Evolutionary conservation across 1,140 invertebrate genomes (phyloP), one percentile per base, ranked within the genome.

Genomic region (Listronotus oregonensis): DNA sequence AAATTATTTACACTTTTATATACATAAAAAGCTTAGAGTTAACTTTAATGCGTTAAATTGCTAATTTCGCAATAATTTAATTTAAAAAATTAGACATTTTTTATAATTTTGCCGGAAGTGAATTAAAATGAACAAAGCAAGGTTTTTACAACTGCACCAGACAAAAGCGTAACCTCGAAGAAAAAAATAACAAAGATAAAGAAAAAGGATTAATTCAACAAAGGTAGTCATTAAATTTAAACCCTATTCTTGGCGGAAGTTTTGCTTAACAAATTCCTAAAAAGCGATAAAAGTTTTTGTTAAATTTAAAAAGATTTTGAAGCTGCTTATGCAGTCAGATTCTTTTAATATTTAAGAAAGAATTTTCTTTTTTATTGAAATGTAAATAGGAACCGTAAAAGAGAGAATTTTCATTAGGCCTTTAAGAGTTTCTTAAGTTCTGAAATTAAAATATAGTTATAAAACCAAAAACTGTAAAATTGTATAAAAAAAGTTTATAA

Each of bases 131-230:
- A 27, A 27, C 21, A 27, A 27, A 3, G 1, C 21, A 5, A 27
- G 21, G 21, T 27, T 27, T 27, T 27, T 27, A 27, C 21, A 27
- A 27, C 21, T 27, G 21, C 21, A 27, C 21, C 21, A 27, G 1
- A 3, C 21, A 27, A 27, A 27, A 27, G 21, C 21, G 21, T 27
- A 3, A 27, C 21, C 21, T 27, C 21, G 2, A 6, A 71, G 67
- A 56, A 27, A 56, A 74, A 64, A 47, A 43, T 7, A 63, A 63
- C n/a, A 18, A 46, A 2, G 17, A 46, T 46, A 8, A 46, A 55
- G 17, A 55, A 18, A 15, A 17, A 37, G 12, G 39, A 55, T 55
- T 40, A 55, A 55, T 14, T 40, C 39, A 32, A 55, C 52, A 55
- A 55, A 55, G 34, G 31, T 37, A 37, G 37, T 37, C 52, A 55